Evolutionary conservation across 2,797 vertebrate genomes (phyloP).

Genomic region (Megalops cyprinoides): DNA sequence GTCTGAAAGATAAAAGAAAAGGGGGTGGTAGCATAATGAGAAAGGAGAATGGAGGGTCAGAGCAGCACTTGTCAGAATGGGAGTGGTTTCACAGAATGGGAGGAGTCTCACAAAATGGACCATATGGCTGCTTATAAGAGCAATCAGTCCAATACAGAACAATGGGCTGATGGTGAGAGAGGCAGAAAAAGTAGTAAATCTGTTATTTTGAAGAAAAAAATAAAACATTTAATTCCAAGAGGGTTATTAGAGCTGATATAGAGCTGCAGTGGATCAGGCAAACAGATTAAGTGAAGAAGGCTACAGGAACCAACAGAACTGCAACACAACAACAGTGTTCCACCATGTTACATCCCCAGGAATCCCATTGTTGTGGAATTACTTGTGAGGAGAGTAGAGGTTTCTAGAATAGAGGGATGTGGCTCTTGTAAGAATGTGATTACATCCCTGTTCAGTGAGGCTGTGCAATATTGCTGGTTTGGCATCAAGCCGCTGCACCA

Average conservation of each 20-base stretch:
- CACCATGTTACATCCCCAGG: too few relatives aligned
- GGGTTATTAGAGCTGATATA: slow-evolving; percentile 56
- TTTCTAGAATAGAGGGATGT: background rate
- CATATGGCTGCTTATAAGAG: slow-evolving; percentile 63
- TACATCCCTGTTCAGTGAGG: background rate
- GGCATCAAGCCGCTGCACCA: slow-evolving; percentile 47
- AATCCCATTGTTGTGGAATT: background rate
- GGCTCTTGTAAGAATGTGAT: background rate
- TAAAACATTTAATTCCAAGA: slow-evolving; percentile 36
- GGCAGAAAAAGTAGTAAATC: slow-evolving; percentile 33
- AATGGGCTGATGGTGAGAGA: slow-evolving; percentile 31
- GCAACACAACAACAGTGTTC: background rate
- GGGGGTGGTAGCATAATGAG: slow-evolving; percentile 27
- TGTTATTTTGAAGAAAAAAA: slow-evolving; percentile 23
- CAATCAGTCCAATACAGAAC: slow-evolving; percentile 46
- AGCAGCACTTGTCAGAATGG: slow-evolving; percentile 67
- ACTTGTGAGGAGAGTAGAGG: background rate
- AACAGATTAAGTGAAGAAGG: slow-evolving; percentile 4
- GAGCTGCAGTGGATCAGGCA: slow-evolving; percentile 53
- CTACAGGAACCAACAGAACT: background rate
- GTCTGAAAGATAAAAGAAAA: slow-evolving; percentile 60
- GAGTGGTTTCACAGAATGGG: slow-evolving; percentile 54
- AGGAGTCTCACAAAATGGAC: background rate
- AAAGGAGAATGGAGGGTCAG: slow-evolving; percentile 46
- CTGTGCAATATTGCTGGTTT: slow-evolving; percentile 22